phyloP scores from a whole-genome alignment of 2,888 invertebrate species.

The Endomychus coccineus region DNA sequence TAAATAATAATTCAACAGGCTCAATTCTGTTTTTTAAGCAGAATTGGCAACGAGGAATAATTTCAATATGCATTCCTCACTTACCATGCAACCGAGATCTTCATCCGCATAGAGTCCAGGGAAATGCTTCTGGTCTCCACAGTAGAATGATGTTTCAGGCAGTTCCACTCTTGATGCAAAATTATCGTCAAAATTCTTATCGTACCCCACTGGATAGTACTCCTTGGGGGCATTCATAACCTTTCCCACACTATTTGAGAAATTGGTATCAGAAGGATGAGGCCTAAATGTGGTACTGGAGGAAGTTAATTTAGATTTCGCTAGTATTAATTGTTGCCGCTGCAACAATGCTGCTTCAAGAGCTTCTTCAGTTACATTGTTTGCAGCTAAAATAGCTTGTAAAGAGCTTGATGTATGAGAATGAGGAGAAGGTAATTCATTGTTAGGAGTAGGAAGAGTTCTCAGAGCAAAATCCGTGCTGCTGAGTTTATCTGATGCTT shows the following conservation, averaged over 20 bases:
- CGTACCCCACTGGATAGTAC: conserved; percentile 81
- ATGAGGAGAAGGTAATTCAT: conserved; percentile 24
- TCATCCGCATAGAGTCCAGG: conserved; percentile 85
- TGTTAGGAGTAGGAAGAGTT: conserved; percentile 31
- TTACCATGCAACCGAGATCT: conserved; percentile 84
- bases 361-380: conserved; percentile 71
- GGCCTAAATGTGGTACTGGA: conserved; percentile 44
- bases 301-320: conserved; percentile 37
- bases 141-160: conserved; percentile 76
- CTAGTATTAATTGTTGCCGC: conserved; percentile 57
- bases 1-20: too few species aligned
- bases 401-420: conserved; percentile 35
- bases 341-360: conserved; percentile 66
- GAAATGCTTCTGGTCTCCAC: conserved; percentile 84
- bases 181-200: conserved; percentile 84
- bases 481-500: conserved; percentile 30
- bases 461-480: conserved; percentile 34
- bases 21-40: too few species aligned
- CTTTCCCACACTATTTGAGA: conserved; percentile 44
- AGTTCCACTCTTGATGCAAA: conserved; percentile 77
- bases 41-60: too few species aligned
- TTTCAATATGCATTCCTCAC: too few species aligned
- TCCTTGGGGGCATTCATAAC: conserved; percentile 88
- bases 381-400: conserved; percentile 44
- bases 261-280: conserved; percentile 41